Conservation (phyloP, 2,888 invertebrate species). For the Criorhina ranunculi region DNA sequence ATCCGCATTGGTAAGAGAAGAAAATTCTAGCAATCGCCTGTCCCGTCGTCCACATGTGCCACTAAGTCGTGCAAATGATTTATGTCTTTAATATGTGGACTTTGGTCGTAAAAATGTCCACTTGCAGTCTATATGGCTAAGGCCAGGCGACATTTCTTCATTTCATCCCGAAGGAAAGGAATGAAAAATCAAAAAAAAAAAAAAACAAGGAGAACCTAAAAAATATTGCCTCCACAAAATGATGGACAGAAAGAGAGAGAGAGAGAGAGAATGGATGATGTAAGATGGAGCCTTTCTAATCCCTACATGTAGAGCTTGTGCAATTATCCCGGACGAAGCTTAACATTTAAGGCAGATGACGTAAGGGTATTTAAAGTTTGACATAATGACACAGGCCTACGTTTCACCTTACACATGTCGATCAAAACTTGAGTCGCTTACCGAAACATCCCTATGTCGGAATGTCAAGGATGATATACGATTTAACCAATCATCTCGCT, state of each 20-base stretch:
- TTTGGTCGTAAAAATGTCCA: slow-evolving; percentile 74
- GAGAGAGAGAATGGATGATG: slow-evolving; percentile 33
- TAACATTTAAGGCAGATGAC: slow-evolving; percentile 54
- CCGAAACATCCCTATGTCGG: slow-evolving; percentile 27
- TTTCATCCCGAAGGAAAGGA: slow-evolving; percentile 32
- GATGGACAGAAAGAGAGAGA: no score
- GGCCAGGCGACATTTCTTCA: slow-evolving; percentile 72
- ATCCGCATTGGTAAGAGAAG: slow-evolving; percentile 57
- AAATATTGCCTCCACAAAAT: slow-evolving; percentile 45
- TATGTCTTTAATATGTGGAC: slow-evolving; percentile 76
- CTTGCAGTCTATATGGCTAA: slow-evolving; percentile 73
- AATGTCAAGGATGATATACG: slow-evolving; percentile 51
- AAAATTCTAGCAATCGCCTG: slow-evolving; percentile 52
- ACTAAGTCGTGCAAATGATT: slow-evolving; percentile 76
- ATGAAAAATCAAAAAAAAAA: slow-evolving; percentile 10
- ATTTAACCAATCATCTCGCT: slow-evolving; percentile 58
- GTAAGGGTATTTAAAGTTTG: slow-evolving; percentile 64
- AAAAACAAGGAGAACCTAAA: slow-evolving; percentile 5
- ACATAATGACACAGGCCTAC: slow-evolving; percentile 65
- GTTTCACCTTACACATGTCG: slow-evolving; percentile 60
- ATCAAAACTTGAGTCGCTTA: slow-evolving; percentile 59
- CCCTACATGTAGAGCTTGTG: slow-evolving; percentile 43
- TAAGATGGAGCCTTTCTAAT: slow-evolving; percentile 45
- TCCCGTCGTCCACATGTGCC: slow-evolving; percentile 73
- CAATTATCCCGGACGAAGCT: slow-evolving; percentile 41